phyloP scores from a whole-genome alignment of 1,140 invertebrate genomes.

The Papilio polyxenes region DNA sequence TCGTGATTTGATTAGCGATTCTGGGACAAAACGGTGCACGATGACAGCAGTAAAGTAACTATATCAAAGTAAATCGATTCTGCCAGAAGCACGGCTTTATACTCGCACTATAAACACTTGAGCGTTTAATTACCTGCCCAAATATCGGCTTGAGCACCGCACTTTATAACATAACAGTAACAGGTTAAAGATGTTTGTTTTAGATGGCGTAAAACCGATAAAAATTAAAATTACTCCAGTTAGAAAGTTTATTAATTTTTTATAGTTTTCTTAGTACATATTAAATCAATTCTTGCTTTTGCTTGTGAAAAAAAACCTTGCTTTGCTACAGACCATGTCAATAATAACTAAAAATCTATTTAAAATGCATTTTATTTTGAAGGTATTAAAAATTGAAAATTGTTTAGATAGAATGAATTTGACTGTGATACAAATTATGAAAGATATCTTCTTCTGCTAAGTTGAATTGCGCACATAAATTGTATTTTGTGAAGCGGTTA shows the following conservation, averaged over 20 bases:
- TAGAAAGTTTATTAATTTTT: neutral
- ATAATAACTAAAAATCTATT: neutral
- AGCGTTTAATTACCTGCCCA: constrained; percentile 42
- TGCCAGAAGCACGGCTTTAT: constrained; percentile 39
- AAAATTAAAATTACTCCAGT: neutral
- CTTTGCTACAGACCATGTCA: neutral
- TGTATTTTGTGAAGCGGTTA: constrained; percentile 54
- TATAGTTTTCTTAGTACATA: neutral
- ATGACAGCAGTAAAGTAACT: constrained; percentile 25
- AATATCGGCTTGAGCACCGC: constrained; percentile 13
- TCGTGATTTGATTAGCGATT: neutral
- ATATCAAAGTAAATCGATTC: constrained; percentile 43
- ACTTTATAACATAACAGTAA: neutral
- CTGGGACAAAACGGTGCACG: constrained; percentile 19
- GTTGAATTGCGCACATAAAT: constrained; percentile 66
- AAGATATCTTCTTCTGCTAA: constrained; percentile 43
- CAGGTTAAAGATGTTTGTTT: neutral
- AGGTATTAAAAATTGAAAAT: too few relatives aligned
- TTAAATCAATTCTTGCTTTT: neutral
- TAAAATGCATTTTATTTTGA: neutral
- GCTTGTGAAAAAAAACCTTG: neutral
- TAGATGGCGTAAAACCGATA: neutral
- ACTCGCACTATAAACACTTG: constrained; percentile 40
- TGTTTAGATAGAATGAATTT: neutral
- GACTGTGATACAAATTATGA: neutral